phyloP scores from a whole-genome alignment of 2,888 invertebrate genomes.

The Hydroisotoma schaefferi region DNA sequence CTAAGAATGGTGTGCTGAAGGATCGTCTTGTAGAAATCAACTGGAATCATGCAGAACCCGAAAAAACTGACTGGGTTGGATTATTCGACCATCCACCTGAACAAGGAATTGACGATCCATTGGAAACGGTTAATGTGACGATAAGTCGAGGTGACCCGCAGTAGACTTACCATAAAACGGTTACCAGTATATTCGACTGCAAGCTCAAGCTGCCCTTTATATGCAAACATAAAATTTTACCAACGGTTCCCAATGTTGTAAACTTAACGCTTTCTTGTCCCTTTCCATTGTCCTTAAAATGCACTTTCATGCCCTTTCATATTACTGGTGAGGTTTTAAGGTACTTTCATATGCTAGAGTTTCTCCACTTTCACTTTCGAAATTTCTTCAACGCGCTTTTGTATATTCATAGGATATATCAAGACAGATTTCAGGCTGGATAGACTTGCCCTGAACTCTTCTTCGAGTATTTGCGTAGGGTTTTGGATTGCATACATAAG shows the following conservation, averaged over 20 bases:
- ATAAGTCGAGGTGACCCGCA: slow-evolving; percentile 29
- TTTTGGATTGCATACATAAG: slow-evolving; percentile 50
- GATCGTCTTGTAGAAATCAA: slow-evolving; percentile 46
- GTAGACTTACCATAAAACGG: neutral
- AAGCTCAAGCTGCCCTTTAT: no score
- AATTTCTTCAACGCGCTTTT: neutral
- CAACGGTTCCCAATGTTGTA: no score
- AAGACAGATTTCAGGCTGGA: slow-evolving; percentile 49
- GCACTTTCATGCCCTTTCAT: no score
- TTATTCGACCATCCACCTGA: slow-evolving; percentile 50
- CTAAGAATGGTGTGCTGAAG: slow-evolving; percentile 38
- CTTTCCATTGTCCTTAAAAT: no score
- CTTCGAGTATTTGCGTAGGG: slow-evolving; percentile 49
- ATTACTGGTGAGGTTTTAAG: no score
- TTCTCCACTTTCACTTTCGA: neutral
- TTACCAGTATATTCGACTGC: neutral
- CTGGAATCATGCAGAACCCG: slow-evolving; percentile 44
- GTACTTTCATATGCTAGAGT: no score
- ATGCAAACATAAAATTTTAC: no score
- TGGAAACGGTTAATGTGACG: slow-evolving; percentile 34
- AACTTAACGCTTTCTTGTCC: no score
- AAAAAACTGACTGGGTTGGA: slow-evolving; percentile 50
- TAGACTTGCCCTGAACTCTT: slow-evolving; percentile 34
- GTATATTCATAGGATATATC: slow-evolving; percentile 43
- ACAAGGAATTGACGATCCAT: slow-evolving; percentile 36